Evolutionary conservation across 2,797 vertebrate genomes (phyloP).

Genomic region (Anolis apletophallus): DNA sequence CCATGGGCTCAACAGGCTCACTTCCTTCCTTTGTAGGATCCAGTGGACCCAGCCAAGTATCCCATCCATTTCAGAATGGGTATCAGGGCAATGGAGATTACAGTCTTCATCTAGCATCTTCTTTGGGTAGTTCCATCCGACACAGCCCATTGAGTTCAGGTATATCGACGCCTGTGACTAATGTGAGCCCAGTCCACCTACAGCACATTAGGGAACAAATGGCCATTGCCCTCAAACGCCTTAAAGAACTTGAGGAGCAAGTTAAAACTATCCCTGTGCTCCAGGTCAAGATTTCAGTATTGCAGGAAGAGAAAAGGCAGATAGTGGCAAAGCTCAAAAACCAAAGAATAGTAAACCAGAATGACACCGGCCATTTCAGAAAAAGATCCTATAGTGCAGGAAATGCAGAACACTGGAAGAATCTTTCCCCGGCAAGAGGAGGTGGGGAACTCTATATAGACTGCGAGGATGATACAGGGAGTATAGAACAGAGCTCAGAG

Average conservation of each 20-base stretch:
- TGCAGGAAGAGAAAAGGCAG: constrained; percentile 96
- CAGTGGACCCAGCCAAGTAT: constrained; percentile 77
- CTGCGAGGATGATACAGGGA: constrained; percentile 86
- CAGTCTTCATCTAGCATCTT: constrained; percentile 82
- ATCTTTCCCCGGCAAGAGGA: constrained; percentile 78
- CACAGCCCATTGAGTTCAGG: constrained; percentile 97
- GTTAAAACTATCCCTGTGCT: constrained; percentile 95
- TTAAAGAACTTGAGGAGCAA: constrained; percentile 96
- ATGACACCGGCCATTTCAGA: constrained; percentile 79
- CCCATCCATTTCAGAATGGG: constrained; percentile 86
- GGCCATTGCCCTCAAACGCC: constrained; percentile 91
- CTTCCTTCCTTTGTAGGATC: constrained; percentile 90
- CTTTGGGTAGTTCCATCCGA: constrained; percentile 92
- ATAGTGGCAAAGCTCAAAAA: constrained; percentile 89
- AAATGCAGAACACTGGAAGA: constrained; percentile 90
- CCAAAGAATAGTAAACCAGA: constrained; percentile 78
- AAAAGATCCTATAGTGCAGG: constrained; percentile 95
- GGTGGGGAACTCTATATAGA: constrained; percentile 90
- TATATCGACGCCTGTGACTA: constrained; percentile 92
- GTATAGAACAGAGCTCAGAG: constrained; percentile 85
- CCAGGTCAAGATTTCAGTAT: constrained; percentile 97
- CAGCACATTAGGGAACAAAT: constrained; percentile 98
- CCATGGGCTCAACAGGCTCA: constrained; percentile 92
- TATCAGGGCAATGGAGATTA: constrained; percentile 88
- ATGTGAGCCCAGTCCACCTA: constrained; percentile 92